Conservation (phyloP, 1,140 invertebrate species). For the Drosophila nasuta region DNA sequence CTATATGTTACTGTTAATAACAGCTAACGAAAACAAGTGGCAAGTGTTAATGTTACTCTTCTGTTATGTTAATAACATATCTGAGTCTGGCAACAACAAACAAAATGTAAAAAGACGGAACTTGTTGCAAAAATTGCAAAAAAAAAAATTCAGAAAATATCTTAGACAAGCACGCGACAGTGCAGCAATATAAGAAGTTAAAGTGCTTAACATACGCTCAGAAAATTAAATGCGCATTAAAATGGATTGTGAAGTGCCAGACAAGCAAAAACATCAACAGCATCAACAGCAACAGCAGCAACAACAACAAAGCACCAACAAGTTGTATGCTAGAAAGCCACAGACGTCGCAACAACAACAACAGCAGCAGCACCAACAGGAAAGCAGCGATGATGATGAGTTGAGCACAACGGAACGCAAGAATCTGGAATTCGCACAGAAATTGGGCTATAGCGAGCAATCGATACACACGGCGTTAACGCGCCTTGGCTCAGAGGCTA, state of each 20-base stretch:
- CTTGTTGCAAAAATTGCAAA: constrained; percentile 67
- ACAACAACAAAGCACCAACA: constrained; percentile 63
- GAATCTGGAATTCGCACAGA: constrained; percentile 91
- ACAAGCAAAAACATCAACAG: constrained; percentile 61
- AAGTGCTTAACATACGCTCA: constrained; percentile 37
- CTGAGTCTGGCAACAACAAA: constrained; percentile 55
- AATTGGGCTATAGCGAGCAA: constrained; percentile 95
- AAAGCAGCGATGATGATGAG: constrained; percentile 72
- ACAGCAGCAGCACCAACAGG: constrained; percentile 52
- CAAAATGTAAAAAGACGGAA: constrained; percentile 80
- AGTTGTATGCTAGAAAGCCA: constrained; percentile 59
- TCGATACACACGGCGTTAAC: constrained; percentile 93
- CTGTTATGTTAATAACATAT: constrained; percentile 41
- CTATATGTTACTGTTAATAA: constrained; percentile 8
- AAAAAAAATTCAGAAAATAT: constrained; percentile 43
- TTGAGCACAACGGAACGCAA: constrained; percentile 64
- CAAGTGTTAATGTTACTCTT: constrained; percentile 8
- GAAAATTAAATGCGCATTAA: constrained; percentile 74
- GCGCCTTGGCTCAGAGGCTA: constrained; percentile 92
- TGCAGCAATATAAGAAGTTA: constrained; percentile 1
- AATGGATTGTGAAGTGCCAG: constrained; percentile 72
- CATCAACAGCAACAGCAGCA: constrained; percentile 23
- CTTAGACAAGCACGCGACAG: constrained; percentile 35
- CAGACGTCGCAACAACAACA: constrained; percentile 51
- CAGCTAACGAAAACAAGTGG: neutral